Percentiles rank a stretch among this genome's conserved stretches.
Conservation (phyloP, 2,113 vertebrate genomes). For the Atherinomorus stipes region DNA sequence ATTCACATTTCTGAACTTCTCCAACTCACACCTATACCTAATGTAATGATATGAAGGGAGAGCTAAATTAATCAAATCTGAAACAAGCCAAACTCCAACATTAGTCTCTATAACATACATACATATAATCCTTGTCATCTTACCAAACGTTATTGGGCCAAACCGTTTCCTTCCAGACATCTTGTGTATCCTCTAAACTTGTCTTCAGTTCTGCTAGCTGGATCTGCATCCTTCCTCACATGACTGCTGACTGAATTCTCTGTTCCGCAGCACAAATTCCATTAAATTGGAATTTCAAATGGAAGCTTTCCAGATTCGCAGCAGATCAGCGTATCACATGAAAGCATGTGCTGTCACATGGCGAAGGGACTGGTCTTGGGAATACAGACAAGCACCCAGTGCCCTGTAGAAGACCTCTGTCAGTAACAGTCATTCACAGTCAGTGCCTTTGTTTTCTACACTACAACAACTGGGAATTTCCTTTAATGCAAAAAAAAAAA, state of each 20-base stretch:
- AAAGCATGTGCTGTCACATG: slow-evolving; percentile 88
- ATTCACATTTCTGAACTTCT: not conserved
- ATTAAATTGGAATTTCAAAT: slow-evolving; percentile 84
- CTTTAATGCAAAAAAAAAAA: slow-evolving; percentile 3
- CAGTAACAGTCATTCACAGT: slow-evolving; percentile 21
- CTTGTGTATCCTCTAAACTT: slow-evolving; percentile 36
- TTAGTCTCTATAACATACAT: slow-evolving; percentile 1
- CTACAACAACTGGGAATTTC: slow-evolving; percentile 9
- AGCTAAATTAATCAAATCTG: not conserved
- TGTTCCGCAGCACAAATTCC: slow-evolving; percentile 80
- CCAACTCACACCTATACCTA: not conserved
- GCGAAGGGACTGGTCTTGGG: slow-evolving; percentile 60
- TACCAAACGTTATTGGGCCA: slow-evolving; percentile 60
- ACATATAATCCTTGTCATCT: slow-evolving; percentile 13
- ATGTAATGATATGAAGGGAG: not conserved
- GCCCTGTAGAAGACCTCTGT: slow-evolving; percentile 49
- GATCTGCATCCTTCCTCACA: slow-evolving; percentile 67
- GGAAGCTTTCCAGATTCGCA: slow-evolving; percentile 81
- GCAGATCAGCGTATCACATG: slow-evolving; percentile 85
- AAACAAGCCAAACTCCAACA: not conserved
- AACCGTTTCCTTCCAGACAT: slow-evolving; percentile 58
- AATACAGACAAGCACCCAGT: slow-evolving; percentile 50
- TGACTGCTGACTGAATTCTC: slow-evolving; percentile 76
- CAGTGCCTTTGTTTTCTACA: slow-evolving; percentile 36
- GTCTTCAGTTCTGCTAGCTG: slow-evolving; percentile 50